Base-by-base conservation (phyloP, 1,140 invertebrate species). In the Pemphigus obesinymphae region DNA sequence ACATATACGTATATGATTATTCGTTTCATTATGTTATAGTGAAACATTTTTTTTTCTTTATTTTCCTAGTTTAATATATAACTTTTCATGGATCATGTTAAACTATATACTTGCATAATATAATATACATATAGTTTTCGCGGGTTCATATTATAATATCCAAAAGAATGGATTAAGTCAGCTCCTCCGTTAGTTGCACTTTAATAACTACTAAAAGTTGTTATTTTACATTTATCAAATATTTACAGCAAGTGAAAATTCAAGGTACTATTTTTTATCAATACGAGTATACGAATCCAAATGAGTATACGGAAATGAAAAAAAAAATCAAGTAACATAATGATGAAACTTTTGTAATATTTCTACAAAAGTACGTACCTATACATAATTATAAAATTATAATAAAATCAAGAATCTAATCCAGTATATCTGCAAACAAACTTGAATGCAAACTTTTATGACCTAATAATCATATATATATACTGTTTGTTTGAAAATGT, bases 261-360 rank as follows among this genome's bases (percentile, higher is more conserved):
- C 15, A 70, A 45, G 23, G 13, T 34, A 26, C 37, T 45, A 45
- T 70, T 70, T n/a, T n/a, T 70, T 70, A 70, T 70, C 68, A 70
- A 70, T 70, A 70, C 45, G 15, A 45, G 45, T 45, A 15, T 17
- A 40, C 8, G 37, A 5, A 11, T 45, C 8, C 13, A 11, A 11
- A 45, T 7, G 10, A 45, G 1, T 11, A 45, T n/a, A 70, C 17
- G 5, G 5, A 13, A 40, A 40, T 10, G 43, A 45, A 70, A 70
- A 70, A 68, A 61, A 40, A 66, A 66, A n/a, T 17, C 37, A 43
- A 45, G 23, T n/a, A 70, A 70, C 45, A 45, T 45, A 70, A 45
- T 70, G 23, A 70, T 29, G 68, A 70, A 70, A 70, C 40, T 70
- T 70, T 70, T 70, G 40, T 70, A 29, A 70, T 70, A 45, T 70